phyloP scores from a whole-genome alignment of 2,797 vertebrate genomes.

The Zenarchopterus dispar region DNA sequence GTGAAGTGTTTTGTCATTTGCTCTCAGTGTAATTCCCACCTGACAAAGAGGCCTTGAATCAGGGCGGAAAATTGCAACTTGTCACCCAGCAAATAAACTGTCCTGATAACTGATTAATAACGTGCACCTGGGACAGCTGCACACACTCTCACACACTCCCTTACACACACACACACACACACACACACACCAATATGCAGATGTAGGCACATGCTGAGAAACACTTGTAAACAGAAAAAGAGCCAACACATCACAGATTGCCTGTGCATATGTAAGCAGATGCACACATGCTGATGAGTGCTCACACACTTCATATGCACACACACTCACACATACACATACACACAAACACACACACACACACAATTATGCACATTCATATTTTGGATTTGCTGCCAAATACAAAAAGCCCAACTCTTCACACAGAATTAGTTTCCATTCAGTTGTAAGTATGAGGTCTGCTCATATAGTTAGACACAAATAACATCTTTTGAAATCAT shows the following conservation, averaged over 20 bases:
- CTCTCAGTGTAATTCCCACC: slow-evolving; percentile 97
- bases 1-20: slow-evolving; percentile 99
- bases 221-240: slow-evolving; percentile 5
- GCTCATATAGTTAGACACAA: background rate
- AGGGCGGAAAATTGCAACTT: slow-evolving; percentile 97
- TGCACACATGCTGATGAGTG: background rate
- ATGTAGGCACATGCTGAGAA: slow-evolving; percentile 7
- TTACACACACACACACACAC: slow-evolving; percentile 23
- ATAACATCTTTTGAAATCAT: background rate
- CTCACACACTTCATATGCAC: background rate
- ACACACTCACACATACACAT: slow-evolving; percentile 1
- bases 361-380: slow-evolving; percentile 6
- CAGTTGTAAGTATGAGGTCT: background rate
- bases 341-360: slow-evolving; percentile 2
- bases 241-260: background rate
- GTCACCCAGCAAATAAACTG: slow-evolving; percentile 98
- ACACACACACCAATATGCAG: slow-evolving; percentile 3
- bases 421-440: slow-evolving; percentile 3
- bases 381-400: slow-evolving; percentile 13
- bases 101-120: slow-evolving; percentile 99
- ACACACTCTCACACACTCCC: slow-evolving; percentile 41
- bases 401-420: background rate
- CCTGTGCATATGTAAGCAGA: slow-evolving; percentile 8
- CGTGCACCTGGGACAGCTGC: slow-evolving; percentile 98
- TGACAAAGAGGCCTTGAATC: slow-evolving; percentile 96